Conservation (phyloP, 2,797 vertebrate species). For the Sorex maritimensis region DNA sequence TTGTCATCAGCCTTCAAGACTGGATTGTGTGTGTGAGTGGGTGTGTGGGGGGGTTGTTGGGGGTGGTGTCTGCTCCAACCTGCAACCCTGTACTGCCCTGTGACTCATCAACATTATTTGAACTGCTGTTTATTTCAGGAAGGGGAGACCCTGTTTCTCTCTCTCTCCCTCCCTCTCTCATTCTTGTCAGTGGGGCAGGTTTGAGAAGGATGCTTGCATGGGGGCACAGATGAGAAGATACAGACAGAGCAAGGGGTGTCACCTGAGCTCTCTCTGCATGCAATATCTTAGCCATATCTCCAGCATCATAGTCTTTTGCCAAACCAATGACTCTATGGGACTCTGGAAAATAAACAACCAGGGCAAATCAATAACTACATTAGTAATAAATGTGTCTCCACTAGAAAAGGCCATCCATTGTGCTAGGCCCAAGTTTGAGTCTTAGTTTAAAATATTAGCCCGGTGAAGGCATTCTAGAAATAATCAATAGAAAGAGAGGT, state of each 20-base stretch:
- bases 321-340: constrained; percentile 67
- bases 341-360: constrained; percentile 83
- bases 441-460: constrained; percentile 81
- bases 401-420: constrained; percentile 72
- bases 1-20: not conserved
- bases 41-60: too few species aligned
- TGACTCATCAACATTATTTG: not conserved
- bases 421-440: constrained; percentile 78
- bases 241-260: constrained; percentile 22
- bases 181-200: not conserved
- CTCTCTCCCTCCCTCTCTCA: not conserved
- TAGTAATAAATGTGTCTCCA: constrained; percentile 84
- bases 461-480: constrained; percentile 68
- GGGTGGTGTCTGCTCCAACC: not conserved
- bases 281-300: constrained; percentile 50
- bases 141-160: not conserved
- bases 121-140: constrained; percentile 29
- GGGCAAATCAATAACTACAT: constrained; percentile 85
- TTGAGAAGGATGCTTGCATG: not conserved
- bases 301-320: constrained; percentile 68
- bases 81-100: not conserved
- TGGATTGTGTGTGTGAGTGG: not conserved
- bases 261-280: constrained; percentile 36
- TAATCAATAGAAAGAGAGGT: constrained; percentile 66
- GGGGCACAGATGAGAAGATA: not conserved